phyloP scores from a whole-genome alignment of 2,888 invertebrate species.

The Camptogramma bilineatum region DNA sequence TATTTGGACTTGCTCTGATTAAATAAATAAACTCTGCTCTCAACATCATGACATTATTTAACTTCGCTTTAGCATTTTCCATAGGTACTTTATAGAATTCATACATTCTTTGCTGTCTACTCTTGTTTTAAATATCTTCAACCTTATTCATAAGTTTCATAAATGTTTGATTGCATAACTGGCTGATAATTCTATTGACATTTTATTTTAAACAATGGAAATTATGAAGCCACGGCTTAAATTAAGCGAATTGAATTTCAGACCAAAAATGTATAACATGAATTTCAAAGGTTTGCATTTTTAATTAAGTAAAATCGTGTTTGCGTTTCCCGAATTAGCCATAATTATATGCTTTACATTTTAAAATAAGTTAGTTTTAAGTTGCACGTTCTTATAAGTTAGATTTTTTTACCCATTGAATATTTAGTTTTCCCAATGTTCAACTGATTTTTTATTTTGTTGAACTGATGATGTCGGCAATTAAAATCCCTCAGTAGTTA shows the following conservation, averaged over 20 bases:
- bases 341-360: constrained; percentile 26
- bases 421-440: not conserved
- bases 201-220: not conserved
- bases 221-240: not conserved
- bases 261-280: not conserved
- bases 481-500: constrained; percentile 17
- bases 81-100: not conserved
- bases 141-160: not conserved
- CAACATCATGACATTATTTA: not conserved
- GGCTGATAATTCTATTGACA: not conserved
- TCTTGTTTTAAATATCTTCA: not conserved
- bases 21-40: not conserved
- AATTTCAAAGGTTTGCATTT: constrained; percentile 18
- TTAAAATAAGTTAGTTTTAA: constrained; percentile 16
- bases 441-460: constrained; percentile 11
- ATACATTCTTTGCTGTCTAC: not conserved
- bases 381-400: constrained; percentile 13
- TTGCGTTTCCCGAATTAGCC: constrained; percentile 14
- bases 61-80: not conserved
- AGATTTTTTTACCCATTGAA: constrained; percentile 20
- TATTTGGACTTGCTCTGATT: not conserved
- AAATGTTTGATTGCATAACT: not conserved
- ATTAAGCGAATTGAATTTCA: not conserved
- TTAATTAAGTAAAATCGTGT: constrained; percentile 16
- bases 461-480: constrained; percentile 7